Evolutionary conservation across 2,888 invertebrate species (phyloP), one percentile per base, ranked within the genome.

Genomic region (Chironomus riparius): DNA sequence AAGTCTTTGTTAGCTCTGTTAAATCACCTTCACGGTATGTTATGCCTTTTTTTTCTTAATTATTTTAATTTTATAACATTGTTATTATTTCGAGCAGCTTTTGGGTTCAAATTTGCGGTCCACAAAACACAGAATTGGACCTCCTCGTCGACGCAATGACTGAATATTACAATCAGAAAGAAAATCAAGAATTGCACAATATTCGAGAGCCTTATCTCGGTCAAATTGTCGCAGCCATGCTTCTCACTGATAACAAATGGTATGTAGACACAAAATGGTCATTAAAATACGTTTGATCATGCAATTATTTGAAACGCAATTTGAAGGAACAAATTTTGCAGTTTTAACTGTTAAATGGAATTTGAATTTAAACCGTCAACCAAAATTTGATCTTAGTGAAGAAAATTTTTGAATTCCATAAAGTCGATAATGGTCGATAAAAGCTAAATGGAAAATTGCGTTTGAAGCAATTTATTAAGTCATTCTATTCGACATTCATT

Each of bases 1-100:
- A 95, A 81, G 92, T 95, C 15, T 95, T 92, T 83, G 92, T 96
- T 3, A 94, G 94, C 0, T 94, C 95, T 0, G 89, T 94, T 78
- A 91, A 91, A 13, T 90, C 90, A 38, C 95, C 95, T 0, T 85
- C 87, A 0, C 86, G 88, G 62, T 62, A 62, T 22, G 3, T 62
- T 15, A 56, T 15, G 50, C 50, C 10, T 50, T 12, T 47, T 13
- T 13, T 47, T 13, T 18, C 1, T 21, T 21, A 62, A 15, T 6
- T 56, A 15, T 15, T 4, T 18, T 15, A 4, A 22, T 62, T 62
- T 21, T 3, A 18, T 62, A 62, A 62, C 38, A 21, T 4, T 4
- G 7, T 62, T 2, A 21, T 15, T 15, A 62, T 22, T 21, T 62
- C 21, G 12, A 15, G 5, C 12, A 62, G 62, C 78, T 96, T 97